phyloP scores from a whole-genome alignment of 2,797 vertebrate species.

The Gadopsis bispinosus region DNA sequence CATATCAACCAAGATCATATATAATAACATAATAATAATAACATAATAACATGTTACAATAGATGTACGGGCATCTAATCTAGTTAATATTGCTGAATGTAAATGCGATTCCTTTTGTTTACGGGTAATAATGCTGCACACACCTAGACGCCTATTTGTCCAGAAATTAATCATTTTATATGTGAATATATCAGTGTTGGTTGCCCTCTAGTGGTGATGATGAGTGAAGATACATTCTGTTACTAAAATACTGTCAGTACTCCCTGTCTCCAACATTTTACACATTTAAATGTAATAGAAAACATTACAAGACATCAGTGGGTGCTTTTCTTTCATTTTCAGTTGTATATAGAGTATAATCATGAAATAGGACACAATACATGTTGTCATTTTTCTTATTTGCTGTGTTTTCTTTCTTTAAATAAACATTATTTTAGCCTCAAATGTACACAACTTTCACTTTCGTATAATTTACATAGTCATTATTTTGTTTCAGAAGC shows the following conservation, averaged over 20 bases:
- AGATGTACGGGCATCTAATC: background rate
- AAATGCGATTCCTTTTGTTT: slow-evolving; percentile 32
- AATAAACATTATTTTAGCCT: background rate
- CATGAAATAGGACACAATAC: background rate
- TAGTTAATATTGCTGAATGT: background rate
- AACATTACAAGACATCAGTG: background rate
- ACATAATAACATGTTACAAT: background rate
- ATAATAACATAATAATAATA: too few relatives aligned
- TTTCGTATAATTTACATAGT: background rate
- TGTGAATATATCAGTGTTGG: slow-evolving; percentile 19
- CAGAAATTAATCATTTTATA: slow-evolving; percentile 21
- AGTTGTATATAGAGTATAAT: background rate
- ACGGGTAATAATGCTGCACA: slow-evolving; percentile 20
- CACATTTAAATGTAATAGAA: background rate
- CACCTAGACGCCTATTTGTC: slow-evolving; percentile 4
- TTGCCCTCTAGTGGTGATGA: slow-evolving; percentile 62
- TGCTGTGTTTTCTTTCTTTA: background rate
- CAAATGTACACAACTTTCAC: background rate
- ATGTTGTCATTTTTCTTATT: background rate
- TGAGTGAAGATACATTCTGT: slow-evolving; percentile 17
- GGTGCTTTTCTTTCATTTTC: background rate
- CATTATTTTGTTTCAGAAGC: background rate
- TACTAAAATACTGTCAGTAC: slow-evolving; percentile 2
- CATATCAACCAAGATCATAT: background rate
- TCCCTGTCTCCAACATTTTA: background rate